phyloP scores from a whole-genome alignment of 2,113 vertebrate genomes.

The Choloepus hoffmanni region DNA sequence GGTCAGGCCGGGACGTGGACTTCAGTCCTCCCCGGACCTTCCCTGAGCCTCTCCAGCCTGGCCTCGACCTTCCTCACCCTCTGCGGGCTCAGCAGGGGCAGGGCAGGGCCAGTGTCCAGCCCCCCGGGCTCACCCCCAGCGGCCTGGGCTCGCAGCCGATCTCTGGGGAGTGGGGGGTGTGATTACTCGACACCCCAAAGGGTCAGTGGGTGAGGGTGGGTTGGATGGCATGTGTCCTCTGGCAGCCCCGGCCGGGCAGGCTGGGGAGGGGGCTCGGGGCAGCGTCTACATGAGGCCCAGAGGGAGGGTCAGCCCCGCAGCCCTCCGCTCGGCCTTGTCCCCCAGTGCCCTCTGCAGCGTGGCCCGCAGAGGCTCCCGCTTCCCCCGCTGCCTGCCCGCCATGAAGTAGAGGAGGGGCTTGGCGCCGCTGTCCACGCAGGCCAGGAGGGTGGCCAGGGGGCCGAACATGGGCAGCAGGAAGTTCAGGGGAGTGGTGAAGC shows the following conservation, averaged over 20 bases:
- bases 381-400: not conserved
- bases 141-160: not conserved
- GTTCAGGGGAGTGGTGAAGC: rapidly evolving
- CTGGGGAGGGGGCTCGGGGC: rapidly evolving
- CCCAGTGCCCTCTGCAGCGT: constrained; percentile 27
- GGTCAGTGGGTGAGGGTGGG: not conserved
- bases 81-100: not conserved
- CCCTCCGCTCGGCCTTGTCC: rapidly evolving
- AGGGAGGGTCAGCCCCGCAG: not conserved
- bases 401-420: not conserved
- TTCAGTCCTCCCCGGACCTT: not conserved
- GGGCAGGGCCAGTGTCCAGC: not conserved
- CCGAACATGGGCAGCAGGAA: not conserved
- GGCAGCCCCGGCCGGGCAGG: not conserved
- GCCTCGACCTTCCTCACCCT: not conserved
- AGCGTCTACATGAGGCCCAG: not conserved
- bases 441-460: not conserved
- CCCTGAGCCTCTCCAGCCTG: not conserved
- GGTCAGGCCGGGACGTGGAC: not conserved
- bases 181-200: not conserved
- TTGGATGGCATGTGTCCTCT: no score
- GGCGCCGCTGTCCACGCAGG: not conserved
- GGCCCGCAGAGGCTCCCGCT: not conserved
- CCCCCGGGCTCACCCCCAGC: not conserved
- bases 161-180: not conserved